Conservation (phyloP, 2,797 vertebrate genomes). For the Poeciliopsis paucimaculata region DNA sequence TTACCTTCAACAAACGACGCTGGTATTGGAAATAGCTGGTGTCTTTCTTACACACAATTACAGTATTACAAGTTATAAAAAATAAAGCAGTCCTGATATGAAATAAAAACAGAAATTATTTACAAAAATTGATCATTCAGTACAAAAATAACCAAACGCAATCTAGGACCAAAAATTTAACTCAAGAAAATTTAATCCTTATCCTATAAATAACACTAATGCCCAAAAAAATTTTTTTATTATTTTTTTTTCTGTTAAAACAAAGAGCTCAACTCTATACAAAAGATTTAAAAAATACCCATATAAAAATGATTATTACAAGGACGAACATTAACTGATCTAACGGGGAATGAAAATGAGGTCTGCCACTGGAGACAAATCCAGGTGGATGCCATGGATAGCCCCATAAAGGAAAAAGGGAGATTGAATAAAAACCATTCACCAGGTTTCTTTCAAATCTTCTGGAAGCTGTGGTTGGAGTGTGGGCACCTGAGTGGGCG, state of each 20-base stretch:
- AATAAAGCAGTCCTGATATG: constrained; percentile 68
- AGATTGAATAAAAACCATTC: constrained; percentile 62
- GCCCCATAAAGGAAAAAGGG: constrained; percentile 40
- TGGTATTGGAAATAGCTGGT: constrained; percentile 66
- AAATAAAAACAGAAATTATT: constrained; percentile 71
- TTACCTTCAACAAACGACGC: constrained; percentile 50
- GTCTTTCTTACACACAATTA: constrained; percentile 68
- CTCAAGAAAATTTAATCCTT: constrained; percentile 60
- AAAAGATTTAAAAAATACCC: constrained; percentile 55
- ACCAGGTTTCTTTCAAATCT: constrained; percentile 81
- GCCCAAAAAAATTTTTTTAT: constrained; percentile 55
- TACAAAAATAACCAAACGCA: constrained; percentile 58
- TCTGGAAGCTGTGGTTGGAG: constrained; percentile 68
- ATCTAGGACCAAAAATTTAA: constrained; percentile 55
- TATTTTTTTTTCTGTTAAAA: constrained; percentile 62
- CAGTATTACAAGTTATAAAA: constrained; percentile 50
- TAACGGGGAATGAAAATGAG: constrained; percentile 55
- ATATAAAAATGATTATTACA: constrained; percentile 57
- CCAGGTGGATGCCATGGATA: constrained; percentile 72
- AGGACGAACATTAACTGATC: constrained; percentile 57
- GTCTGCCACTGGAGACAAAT: constrained; percentile 90
- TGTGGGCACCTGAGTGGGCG: constrained; percentile 65
- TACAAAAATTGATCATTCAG: constrained; percentile 73
- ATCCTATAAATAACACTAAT: constrained; percentile 86
- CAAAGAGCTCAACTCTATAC: constrained; percentile 68